Conservation (phyloP, 2,797 vertebrate genomes). For the Pachyuromys duprasi region DNA sequence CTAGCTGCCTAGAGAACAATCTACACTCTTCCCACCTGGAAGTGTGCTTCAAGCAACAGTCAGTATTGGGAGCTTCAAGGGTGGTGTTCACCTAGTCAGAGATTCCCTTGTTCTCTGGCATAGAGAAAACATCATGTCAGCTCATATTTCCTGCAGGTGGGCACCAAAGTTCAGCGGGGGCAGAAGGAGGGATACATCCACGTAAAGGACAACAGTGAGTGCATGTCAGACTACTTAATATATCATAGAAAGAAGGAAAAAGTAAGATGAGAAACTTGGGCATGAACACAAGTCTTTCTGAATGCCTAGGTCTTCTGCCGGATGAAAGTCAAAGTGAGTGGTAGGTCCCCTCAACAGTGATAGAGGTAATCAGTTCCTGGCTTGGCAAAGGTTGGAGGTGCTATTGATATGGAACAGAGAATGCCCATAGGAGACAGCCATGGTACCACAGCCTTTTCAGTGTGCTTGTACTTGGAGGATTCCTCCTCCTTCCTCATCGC, state of each 20-base stretch:
- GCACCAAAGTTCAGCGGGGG: not conserved
- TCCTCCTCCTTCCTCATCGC: not conserved
- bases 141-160: not conserved
- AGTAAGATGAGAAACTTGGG: not conserved
- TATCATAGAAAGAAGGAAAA: not conserved
- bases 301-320: not conserved
- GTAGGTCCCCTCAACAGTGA: not conserved
- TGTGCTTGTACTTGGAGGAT: not conserved
- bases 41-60: not conserved
- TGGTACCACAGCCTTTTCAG: fast-evolving
- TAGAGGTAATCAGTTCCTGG: not conserved
- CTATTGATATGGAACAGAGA: not conserved
- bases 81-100: not conserved
- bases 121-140: not conserved
- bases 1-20: not conserved
- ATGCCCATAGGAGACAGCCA: not conserved
- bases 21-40: no score
- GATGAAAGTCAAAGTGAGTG: not conserved
- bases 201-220: not conserved
- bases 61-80: not conserved
- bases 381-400: not conserved
- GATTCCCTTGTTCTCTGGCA: not conserved
- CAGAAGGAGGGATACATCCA: not conserved
- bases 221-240: not conserved
- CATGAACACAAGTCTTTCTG: not conserved